phyloP scores from a whole-genome alignment of 2,113 vertebrate species.

The Pollimyrus isidori region DNA sequence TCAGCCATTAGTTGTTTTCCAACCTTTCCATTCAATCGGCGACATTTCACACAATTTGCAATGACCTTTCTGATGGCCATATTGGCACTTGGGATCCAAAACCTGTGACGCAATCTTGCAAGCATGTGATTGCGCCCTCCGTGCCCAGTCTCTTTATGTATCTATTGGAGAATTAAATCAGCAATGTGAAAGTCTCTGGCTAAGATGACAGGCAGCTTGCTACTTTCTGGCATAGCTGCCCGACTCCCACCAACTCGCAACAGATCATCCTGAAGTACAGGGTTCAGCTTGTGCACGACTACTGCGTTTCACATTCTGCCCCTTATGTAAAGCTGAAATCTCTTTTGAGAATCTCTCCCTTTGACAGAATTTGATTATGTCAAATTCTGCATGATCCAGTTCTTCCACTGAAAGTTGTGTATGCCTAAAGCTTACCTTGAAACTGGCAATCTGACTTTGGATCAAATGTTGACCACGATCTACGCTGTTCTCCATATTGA shows the following conservation, averaged over 20 bases:
- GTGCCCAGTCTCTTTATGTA: not conserved
- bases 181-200: not conserved
- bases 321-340: not conserved
- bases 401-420: not conserved
- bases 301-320: not conserved
- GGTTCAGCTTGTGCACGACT: not conserved
- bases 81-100: not conserved
- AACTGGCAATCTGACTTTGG: not conserved
- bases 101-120: not conserved
- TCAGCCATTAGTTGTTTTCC: not conserved
- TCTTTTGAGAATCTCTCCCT: not conserved
- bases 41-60: not conserved
- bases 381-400: not conserved
- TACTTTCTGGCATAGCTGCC: not conserved
- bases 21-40: not conserved
- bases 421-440: not conserved
- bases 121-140: not conserved
- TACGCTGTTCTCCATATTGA: not conserved
- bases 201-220: not conserved
- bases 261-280: not conserved
- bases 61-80: not conserved
- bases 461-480: not conserved
- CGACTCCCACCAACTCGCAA: not conserved
- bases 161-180: not conserved
- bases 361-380: not conserved